phyloP scores from a whole-genome alignment of 2,888 invertebrate genomes.

The Eristalis pertinax region DNA sequence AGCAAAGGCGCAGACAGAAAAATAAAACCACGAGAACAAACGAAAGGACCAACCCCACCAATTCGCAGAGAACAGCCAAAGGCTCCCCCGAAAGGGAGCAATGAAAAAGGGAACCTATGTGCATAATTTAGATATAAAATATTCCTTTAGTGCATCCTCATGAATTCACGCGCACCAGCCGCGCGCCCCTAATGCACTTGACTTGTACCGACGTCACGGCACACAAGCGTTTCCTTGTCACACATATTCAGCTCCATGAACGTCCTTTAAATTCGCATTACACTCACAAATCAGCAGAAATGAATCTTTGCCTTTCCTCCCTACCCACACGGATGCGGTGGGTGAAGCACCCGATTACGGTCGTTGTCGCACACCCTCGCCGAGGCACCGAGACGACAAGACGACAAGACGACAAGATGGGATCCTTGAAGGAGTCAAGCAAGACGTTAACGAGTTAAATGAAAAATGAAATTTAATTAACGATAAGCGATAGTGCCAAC shows the following conservation, averaged over 20 bases:
- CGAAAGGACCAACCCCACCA: conserved; percentile 38
- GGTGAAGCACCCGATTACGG: conserved; percentile 25
- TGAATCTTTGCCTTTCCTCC: conserved; percentile 36
- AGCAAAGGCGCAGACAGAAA: conserved; percentile 20
- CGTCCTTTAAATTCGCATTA: conserved; percentile 69
- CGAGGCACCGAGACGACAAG: neutral
- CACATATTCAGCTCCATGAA: conserved; percentile 56
- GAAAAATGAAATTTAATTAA: conserved; percentile 73
- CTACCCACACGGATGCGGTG: neutral
- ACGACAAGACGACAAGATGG: neutral
- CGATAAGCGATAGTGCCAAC: conserved; percentile 71
- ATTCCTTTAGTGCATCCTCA: conserved; percentile 69
- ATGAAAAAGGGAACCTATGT: conserved; percentile 28
- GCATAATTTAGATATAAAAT: conserved; percentile 71
- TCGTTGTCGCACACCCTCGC: neutral
- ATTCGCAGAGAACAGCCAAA: conserved; percentile 8
- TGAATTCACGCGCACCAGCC: conserved; percentile 52
- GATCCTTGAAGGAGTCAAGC: conserved; percentile 61
- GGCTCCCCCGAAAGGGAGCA: neutral
- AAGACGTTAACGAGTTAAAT: conserved; percentile 72
- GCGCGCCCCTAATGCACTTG: conserved; percentile 54
- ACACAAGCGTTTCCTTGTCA: conserved; percentile 61
- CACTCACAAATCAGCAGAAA: conserved; percentile 69
- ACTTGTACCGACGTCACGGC: conserved; percentile 31
- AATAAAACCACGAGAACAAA: conserved; percentile 29